A percentile compares a stretch with the other conserved stretches of the same genome.
These are phyloP conservation scores for Plectrocnemia conspersa DNA, from an alignment of 1,140 invertebrate genomes.

Conservation along the genomic window DNA sequence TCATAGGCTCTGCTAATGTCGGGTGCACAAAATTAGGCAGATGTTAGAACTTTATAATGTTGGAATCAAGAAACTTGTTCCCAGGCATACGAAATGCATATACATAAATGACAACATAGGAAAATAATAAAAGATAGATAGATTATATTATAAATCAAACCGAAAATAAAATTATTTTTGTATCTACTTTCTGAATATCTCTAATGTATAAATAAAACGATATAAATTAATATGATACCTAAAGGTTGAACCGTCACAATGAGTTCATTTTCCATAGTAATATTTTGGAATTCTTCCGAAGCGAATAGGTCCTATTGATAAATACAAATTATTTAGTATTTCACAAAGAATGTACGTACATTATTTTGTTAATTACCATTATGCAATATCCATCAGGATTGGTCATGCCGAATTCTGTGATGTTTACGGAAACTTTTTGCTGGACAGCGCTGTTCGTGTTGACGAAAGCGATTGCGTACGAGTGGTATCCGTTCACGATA, in stretches of 20 bases:
- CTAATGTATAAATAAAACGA: too few relatives aligned
- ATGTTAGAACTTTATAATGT: too few relatives aligned
- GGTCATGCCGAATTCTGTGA: constrained; percentile 17
- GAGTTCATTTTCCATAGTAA: constrained; percentile 13
- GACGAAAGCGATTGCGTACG: constrained; percentile 31
- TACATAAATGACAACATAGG: too few relatives aligned
- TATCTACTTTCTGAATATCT: too few relatives aligned
- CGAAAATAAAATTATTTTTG: too few relatives aligned
- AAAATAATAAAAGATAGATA: too few relatives aligned
- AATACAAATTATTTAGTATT: constrained; percentile 6
- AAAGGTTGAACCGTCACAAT: constrained; percentile 23
- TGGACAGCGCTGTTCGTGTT: constrained; percentile 23
- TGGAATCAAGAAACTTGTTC: too few relatives aligned
- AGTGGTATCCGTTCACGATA: constrained; percentile 18
- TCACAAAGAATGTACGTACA: background rate
- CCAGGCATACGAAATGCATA: too few relatives aligned
- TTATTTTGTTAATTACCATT: constrained; percentile 19
- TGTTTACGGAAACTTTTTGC: constrained; percentile 12
- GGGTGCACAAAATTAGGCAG: too few relatives aligned
- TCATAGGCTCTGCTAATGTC: too few relatives aligned
- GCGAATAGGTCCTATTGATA: constrained; percentile 30
- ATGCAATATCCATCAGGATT: constrained; percentile 28
- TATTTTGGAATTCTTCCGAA: constrained; percentile 21
- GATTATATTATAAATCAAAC: too few relatives aligned
- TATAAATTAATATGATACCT: constrained; percentile 23